Evolutionary conservation across 2,797 vertebrate species (phyloP).

Genomic region (Notolepis coatsorum): DNA sequence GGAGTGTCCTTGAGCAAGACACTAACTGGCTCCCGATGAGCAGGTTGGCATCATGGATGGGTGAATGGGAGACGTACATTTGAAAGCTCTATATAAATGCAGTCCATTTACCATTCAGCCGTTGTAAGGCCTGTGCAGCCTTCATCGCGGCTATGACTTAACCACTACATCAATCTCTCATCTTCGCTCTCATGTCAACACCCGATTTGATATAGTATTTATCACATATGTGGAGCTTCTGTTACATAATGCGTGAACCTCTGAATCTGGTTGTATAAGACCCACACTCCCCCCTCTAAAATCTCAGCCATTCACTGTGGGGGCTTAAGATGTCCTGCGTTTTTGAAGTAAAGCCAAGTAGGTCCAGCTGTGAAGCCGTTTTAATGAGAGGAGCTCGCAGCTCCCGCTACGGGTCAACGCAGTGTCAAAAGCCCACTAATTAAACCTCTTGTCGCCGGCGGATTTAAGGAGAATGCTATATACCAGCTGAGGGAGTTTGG

Average conservation of each 20-base stretch:
- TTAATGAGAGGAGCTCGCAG: slow-evolving; percentile 41
- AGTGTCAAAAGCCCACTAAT: slow-evolving; percentile 44
- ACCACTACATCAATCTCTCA: too few species aligned
- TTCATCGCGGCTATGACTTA: too few species aligned
- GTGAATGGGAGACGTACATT: too few species aligned
- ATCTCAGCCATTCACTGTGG: background rate
- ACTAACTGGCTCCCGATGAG: too few species aligned
- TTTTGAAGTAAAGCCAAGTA: slow-evolving; percentile 19
- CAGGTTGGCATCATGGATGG: too few species aligned
- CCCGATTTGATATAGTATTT: background rate
- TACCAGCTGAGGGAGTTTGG: background rate
- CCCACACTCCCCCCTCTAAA: background rate
- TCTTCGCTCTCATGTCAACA: background rate
- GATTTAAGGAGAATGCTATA: slow-evolving; percentile 1
- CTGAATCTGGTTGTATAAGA: background rate
- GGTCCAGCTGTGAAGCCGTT: slow-evolving; percentile 13
- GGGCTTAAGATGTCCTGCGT: background rate
- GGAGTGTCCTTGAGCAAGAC: too few species aligned
- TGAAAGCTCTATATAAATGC: too few species aligned
- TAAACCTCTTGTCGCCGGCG: slow-evolving; percentile 16
- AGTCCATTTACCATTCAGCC: too few species aligned
- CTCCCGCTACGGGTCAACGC: slow-evolving; percentile 29
- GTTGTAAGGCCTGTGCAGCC: too few species aligned
- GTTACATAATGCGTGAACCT: too few species aligned
- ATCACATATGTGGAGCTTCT: too few species aligned